Conservation (phyloP, 2,113 vertebrate species). For the Tringa solitaria region DNA sequence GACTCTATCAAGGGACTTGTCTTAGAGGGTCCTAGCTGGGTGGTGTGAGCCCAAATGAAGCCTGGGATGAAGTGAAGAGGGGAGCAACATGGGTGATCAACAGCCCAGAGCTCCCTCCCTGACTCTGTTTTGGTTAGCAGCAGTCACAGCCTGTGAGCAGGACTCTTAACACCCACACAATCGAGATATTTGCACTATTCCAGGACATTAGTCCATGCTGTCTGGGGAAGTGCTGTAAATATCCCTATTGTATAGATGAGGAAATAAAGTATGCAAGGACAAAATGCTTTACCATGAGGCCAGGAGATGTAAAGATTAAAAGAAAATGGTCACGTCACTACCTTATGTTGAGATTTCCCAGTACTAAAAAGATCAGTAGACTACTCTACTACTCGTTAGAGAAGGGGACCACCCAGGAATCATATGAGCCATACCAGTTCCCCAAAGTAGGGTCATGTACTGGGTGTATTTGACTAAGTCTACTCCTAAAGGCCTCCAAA, state of each 20-base stretch:
- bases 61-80: not conserved
- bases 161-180: not conserved
- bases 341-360: not conserved
- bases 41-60: not conserved
- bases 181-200: not conserved
- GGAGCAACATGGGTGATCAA: not conserved
- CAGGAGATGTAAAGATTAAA: not conserved
- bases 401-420: not conserved
- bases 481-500: not conserved
- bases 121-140: not conserved
- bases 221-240: not conserved
- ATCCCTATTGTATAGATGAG: not conserved
- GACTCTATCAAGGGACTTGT: not conserved
- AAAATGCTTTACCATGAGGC: not conserved
- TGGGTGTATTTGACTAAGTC: not conserved
- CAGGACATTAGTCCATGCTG: not conserved
- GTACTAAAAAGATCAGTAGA: not conserved
- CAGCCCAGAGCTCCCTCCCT: not conserved
- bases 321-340: not conserved
- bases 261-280: not conserved
- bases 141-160: not conserved
- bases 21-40: not conserved
- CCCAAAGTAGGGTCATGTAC: not conserved
- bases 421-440: not conserved
- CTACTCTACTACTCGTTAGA: not conserved